These are phyloP conservation scores for Drosophila arizonae DNA, from an alignment of 1,140 invertebrate species.

Conservation along the genomic window DNA sequence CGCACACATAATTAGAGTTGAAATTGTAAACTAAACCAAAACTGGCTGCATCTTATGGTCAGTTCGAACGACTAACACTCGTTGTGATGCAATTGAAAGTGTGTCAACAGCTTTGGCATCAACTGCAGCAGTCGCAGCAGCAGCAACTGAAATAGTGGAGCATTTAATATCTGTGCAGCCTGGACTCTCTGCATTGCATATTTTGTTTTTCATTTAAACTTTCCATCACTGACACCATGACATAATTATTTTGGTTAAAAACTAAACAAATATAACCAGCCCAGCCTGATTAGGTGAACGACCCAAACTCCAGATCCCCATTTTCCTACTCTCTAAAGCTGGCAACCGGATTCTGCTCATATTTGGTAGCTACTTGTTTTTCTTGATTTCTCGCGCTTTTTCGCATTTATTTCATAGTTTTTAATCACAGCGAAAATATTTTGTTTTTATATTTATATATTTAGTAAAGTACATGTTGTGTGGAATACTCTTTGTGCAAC, in stretches of 20 bases:
- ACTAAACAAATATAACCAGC: constrained; percentile 43
- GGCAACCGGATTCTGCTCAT: constrained; percentile 65
- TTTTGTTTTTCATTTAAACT: constrained; percentile 79
- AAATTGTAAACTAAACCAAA: constrained; percentile 69
- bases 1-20: constrained; percentile 62
- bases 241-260: constrained; percentile 66
- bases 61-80: constrained; percentile 22
- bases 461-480: constrained; percentile 1
- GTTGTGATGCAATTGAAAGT: constrained; percentile 75
- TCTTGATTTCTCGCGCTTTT: constrained; percentile 35
- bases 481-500: not conserved
- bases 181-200: constrained; percentile 26
- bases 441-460: constrained; percentile 1
- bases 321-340: not conserved
- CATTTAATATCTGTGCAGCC: constrained; percentile 43
- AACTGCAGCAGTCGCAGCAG: constrained; percentile 33
- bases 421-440: constrained; percentile 2
- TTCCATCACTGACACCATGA: constrained; percentile 79
- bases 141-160: constrained; percentile 34
- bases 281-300: constrained; percentile 58
- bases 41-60: constrained; percentile 71
- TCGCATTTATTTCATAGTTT: not conserved
- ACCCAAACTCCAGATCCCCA: not conserved
- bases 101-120: constrained; percentile 72
- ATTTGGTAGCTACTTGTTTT: constrained; percentile 46